A percentile compares a stretch with the other conserved stretches of the same genome.
Evolutionary conservation across 2,888 invertebrate genomes (phyloP).

Genomic region (Drosophila hamatofila): DNA sequence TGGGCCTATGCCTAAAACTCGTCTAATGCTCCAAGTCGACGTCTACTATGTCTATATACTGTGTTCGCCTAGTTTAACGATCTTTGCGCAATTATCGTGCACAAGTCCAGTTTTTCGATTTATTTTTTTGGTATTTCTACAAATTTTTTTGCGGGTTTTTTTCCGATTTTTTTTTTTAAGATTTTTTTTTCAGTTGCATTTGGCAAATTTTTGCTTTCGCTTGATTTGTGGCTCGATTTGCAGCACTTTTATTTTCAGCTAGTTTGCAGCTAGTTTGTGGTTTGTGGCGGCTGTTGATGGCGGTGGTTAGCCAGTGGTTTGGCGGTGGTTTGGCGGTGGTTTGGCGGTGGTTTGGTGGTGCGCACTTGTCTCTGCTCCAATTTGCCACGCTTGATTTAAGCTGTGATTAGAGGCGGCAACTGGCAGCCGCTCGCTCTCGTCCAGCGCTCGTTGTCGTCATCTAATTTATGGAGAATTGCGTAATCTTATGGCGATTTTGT

Average conservation of each 20-base stretch:
- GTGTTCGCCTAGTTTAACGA: conserved; percentile 56
- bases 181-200: conserved; percentile 28
- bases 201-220: conserved; percentile 72
- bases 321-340: conserved; percentile 13
- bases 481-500: conserved; percentile 57
- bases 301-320: conserved; percentile 6
- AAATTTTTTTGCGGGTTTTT: conserved; percentile 45
- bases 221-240: conserved; percentile 58
- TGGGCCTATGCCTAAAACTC: conserved; percentile 7
- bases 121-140: conserved; percentile 17
- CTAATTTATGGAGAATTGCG: conserved; percentile 76
- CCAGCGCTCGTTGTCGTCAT: conserved; percentile 38
- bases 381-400: conserved; percentile 80
- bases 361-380: conserved; percentile 79
- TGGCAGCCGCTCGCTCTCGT: conserved; percentile 9
- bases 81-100: conserved; percentile 72
- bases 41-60: conserved; percentile 12
- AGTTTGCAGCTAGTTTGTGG: conserved; percentile 40
- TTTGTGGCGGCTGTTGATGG: conserved; percentile 30
- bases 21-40: not conserved
- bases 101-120: conserved; percentile 44
- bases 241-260: conserved; percentile 49
- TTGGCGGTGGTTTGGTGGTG: conserved; percentile 21
- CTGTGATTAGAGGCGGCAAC: conserved; percentile 72
- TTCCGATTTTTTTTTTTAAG: conserved; percentile 14